These are phyloP conservation scores for Benitochromis conjunctus DNA, from an alignment of 2,113 vertebrate species.

Conservation along the genomic window DNA sequence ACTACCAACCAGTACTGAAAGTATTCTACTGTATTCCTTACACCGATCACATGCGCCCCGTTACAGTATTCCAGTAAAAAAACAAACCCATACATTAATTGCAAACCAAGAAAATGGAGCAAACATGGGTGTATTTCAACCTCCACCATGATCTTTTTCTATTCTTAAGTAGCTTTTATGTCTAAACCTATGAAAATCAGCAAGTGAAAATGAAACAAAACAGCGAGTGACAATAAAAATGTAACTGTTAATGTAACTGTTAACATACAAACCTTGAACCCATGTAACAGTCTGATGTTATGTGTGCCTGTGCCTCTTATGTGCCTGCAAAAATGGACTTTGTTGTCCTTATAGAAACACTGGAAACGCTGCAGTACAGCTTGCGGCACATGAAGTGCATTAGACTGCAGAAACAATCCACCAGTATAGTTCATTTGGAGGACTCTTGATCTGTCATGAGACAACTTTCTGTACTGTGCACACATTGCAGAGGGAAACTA, in stretches of 20 bases:
- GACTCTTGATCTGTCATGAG: conserved; percentile 34
- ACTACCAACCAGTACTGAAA: conserved; percentile 4
- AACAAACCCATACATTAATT: neutral
- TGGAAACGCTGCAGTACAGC: neutral
- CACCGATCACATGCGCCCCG: conserved; percentile 57
- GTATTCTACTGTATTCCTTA: neutral
- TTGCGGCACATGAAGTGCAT: neutral
- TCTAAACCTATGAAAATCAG: neutral
- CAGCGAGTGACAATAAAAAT: neutral
- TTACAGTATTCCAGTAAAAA: neutral
- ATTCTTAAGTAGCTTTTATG: neutral
- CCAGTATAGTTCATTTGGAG: neutral
- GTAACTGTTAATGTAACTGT: neutral
- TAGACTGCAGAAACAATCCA: neutral
- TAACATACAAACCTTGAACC: neutral
- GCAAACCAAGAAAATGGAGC: neutral
- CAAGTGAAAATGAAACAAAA: neutral
- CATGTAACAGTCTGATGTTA: neutral
- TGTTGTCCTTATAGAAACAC: neutral
- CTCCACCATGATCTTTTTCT: neutral
- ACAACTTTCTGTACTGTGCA: conserved; percentile 51
- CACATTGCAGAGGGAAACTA: conserved; percentile 11
- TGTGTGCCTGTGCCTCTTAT: neutral
- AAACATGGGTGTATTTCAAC: neutral
- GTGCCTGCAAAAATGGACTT: neutral